Evolutionary conservation across 2,888 invertebrate species (phyloP).

Genomic region (Tanytarsus gracilentus): DNA sequence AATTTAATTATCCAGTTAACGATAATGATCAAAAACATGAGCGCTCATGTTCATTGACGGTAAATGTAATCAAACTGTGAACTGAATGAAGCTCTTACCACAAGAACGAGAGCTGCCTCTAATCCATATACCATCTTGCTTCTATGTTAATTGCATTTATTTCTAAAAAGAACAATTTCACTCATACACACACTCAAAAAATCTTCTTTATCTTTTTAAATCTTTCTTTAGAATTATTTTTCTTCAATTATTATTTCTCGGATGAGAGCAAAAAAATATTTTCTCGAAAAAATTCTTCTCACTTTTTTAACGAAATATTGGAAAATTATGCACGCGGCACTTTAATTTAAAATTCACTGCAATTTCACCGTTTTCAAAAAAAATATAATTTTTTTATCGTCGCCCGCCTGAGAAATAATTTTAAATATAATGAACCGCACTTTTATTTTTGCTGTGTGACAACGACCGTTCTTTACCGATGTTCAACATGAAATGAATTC

Average conservation of each 20-base stretch:
- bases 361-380: too few species aligned
- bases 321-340: too few species aligned
- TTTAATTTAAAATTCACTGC: too few species aligned
- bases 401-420: too few species aligned
- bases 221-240: too few species aligned
- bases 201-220: not conserved
- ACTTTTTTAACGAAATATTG: too few species aligned
- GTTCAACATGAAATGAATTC: slow-evolving; percentile 14
- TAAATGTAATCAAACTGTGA: not conserved
- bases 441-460: too few species aligned
- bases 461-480: slow-evolving; percentile 14
- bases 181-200: not conserved
- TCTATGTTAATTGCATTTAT: not conserved
- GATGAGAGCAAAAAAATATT: too few species aligned
- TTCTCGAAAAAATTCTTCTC: too few species aligned
- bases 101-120: slow-evolving; percentile 1
- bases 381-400: too few species aligned
- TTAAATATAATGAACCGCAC: too few species aligned
- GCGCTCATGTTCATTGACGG: not conserved
- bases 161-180: not conserved
- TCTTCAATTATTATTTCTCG: too few species aligned
- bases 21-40: not conserved
- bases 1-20: not conserved
- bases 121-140: slow-evolving; percentile 10
- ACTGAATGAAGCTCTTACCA: not conserved